Conservation (phyloP, 2,888 invertebrate genomes). For the Volucella inflata region DNA sequence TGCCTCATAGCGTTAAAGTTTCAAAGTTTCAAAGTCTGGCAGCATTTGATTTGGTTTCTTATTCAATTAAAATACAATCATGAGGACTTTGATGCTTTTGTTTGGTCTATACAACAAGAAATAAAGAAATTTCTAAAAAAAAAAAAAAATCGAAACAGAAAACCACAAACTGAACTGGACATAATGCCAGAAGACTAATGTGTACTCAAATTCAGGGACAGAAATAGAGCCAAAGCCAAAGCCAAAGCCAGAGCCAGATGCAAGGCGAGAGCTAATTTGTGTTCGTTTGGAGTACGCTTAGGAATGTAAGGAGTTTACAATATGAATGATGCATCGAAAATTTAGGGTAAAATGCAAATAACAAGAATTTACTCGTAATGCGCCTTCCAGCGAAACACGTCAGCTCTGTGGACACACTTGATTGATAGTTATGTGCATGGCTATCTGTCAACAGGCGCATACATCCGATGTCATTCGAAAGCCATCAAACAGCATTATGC, state of each 20-base stretch:
- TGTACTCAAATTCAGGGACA: not conserved
- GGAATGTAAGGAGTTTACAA: constrained; percentile 59
- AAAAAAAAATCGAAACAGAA: constrained; percentile 2
- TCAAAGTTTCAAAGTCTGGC: constrained; percentile 57
- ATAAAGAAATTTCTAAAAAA: constrained; percentile 18
- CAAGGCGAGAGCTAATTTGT: constrained; percentile 51
- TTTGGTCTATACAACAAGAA: constrained; percentile 52
- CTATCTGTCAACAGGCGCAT: constrained; percentile 82
- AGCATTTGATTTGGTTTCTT: constrained; percentile 75
- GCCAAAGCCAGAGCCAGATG: too few relatives aligned
- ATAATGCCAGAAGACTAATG: constrained; percentile 47
- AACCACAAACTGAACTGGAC: constrained; percentile 14
- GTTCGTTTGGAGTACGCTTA: constrained; percentile 30
- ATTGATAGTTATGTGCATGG: constrained; percentile 80
- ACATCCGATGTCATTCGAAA: constrained; percentile 74
- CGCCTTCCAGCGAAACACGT: constrained; percentile 59
- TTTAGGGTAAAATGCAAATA: constrained; percentile 49
- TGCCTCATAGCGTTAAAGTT: too few relatives aligned
- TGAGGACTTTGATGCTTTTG: constrained; percentile 73
- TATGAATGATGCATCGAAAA: constrained; percentile 24
- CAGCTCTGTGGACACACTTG: constrained; percentile 75
- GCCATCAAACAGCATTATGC: constrained; percentile 75
- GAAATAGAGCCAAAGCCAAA: too few relatives aligned
- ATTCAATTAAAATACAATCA: constrained; percentile 75
- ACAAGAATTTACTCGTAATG: constrained; percentile 34